These are phyloP conservation scores for Ditylenchus dipsaci DNA, from an alignment of 1,140 invertebrate species.

Conservation along the genomic window DNA sequence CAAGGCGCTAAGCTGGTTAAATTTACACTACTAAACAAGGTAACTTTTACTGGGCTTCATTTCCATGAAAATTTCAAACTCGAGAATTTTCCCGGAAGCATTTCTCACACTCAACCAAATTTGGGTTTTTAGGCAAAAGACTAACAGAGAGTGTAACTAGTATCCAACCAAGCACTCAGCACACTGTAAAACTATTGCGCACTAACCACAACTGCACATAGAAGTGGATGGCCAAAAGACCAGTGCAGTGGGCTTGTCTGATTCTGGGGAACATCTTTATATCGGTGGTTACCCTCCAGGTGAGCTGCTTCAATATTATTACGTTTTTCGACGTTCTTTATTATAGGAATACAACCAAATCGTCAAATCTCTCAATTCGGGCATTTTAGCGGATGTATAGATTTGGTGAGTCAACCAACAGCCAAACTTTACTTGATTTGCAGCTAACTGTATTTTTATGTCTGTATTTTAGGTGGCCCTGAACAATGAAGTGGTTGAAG, in stretches of 20 bases:
- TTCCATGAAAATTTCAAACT: too few relatives aligned
- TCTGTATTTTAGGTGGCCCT: too few relatives aligned
- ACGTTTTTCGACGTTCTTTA: too few relatives aligned
- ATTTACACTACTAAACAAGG: slow-evolving; percentile 20
- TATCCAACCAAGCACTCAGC: background rate
- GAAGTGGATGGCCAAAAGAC: slow-evolving; percentile 11
- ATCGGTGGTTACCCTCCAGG: slow-evolving; percentile 53
- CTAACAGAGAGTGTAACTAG: background rate
- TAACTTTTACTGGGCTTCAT: background rate
- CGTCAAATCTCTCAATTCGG: slow-evolving; percentile 12
- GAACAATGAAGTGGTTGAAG: background rate
- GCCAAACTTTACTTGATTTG: too few relatives aligned
- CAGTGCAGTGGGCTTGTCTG: slow-evolving; percentile 4
- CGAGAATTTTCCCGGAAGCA: too few relatives aligned
- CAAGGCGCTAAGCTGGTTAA: slow-evolving; percentile 20
- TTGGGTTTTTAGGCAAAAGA: background rate
- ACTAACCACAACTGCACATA: slow-evolving; percentile 18
- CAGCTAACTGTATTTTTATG: too few relatives aligned
- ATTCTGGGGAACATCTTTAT: slow-evolving; percentile 39
- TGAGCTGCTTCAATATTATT: too few relatives aligned
- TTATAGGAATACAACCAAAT: slow-evolving; percentile 16
- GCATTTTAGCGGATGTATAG: slow-evolving; percentile 42
- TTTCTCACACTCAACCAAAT: too few relatives aligned
- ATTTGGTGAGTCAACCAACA: background rate
- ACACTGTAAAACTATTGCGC: slow-evolving; percentile 17